Conservation (phyloP, 2,797 vertebrate genomes). For the Furcifer pardalis region DNA sequence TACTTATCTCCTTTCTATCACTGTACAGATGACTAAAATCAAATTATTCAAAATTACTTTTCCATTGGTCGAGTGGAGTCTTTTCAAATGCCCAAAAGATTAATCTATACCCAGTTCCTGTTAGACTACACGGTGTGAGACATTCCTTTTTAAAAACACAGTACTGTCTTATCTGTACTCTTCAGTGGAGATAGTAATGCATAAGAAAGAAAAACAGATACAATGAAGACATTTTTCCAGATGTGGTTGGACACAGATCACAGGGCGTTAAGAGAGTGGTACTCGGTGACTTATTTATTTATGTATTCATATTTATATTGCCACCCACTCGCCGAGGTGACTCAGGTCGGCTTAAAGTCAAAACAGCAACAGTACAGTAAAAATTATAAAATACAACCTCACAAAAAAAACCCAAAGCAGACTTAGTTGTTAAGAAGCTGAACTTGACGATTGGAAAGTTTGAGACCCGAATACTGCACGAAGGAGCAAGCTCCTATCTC, state of each 20-base stretch:
- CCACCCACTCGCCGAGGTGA: no score
- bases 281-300: no score
- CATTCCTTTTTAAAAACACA: neutral
- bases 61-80: neutral
- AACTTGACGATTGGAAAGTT: no score
- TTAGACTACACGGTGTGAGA: neutral
- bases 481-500: no score
- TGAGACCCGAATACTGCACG: no score
- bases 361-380: no score
- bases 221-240: neutral
- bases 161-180: neutral
- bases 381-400: no score
- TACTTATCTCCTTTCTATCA: neutral
- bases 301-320: no score
- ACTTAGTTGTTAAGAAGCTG: no score
- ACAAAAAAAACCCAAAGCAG: no score
- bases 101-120: neutral
- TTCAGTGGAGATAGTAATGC: neutral
- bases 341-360: no score
- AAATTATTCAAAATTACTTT: neutral
- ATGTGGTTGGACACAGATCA: neutral
- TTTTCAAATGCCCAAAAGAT: neutral
- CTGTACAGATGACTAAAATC: neutral
- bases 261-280: neutral
- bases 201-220: neutral